Evolutionary conservation across 2,888 invertebrate species (phyloP), one percentile per base, ranked within the genome.

Genomic region (Heliconius sara): DNA sequence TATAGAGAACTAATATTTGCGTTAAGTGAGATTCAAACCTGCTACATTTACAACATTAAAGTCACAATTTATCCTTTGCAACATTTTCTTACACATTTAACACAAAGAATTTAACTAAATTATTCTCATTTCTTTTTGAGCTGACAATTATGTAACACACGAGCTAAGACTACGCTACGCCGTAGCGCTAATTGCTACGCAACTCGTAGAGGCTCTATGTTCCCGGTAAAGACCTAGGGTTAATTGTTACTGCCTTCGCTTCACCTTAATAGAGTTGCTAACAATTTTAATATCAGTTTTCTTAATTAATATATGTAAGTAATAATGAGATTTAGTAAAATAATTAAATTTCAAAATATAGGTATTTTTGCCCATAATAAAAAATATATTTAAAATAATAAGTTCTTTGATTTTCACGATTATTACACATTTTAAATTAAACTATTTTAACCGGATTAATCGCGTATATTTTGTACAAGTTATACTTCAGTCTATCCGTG

Each of bases 161-260:
- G 74, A 76, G 72, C 90, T 91, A 90, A 90, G 88, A 81, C 91
- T 65, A 63, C 60, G 77, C 90, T 91, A 90, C 90, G 88, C 81
- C 91, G 91, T 92, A 93, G 92, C 93, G 89, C 91, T 94, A 94
- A 94, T 94, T 93, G 92, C 95, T 93, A 93, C 93, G 92, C 92
- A 91, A 87, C 89, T 91, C 91, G 91, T 92, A 93, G 91, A 89
- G 86, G 85, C 84, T 86, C 88, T 88, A 87, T 87, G 88, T 88
- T 77, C 76, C 88, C 89, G 88, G 87, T 88, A 90, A 91, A 92
- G 91, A 91, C 90, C 89, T 89, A 90, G 89, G 92, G 92, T 92
- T 94, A 95, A 94, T 94, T 93, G 94, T 91, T 89, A 89, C 88
- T 87, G 82, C 83, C 83, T 72, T 75, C 75, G 68, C 70, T 67